Evolutionary conservation across 1,140 invertebrate species (phyloP), one percentile per base, ranked within the genome.

Genomic region (Brachionus asplanchnoidis): DNA sequence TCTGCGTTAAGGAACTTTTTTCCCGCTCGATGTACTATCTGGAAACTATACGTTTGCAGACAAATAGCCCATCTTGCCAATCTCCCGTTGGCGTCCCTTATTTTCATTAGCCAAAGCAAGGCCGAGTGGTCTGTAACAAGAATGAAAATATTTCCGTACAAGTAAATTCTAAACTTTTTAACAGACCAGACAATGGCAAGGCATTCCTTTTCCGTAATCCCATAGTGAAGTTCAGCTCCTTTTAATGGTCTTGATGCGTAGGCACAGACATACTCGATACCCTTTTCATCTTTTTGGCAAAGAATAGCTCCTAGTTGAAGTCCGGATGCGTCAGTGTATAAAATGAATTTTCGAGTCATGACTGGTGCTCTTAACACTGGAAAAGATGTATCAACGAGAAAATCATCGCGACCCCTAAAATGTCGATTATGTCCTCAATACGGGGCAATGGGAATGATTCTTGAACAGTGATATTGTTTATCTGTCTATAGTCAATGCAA

Each of bases 31-130:
- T 91, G 89, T 4, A 85, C 85, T 1, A 91, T 86, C 9, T 88
- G 88, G 85, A 88, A 91, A 32, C 89, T 85, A 86, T 89, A 91
- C 83, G 91, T 89, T 86, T 91, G 89, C 32, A 92, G 84, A 85
- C 88, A 87, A 8, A 92, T 40, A 75, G 89, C 85, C 91, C 91
- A 92, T n/a, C 91, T 83, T 2, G 89, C 88, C 44, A 86, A 32
- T 20, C 75, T 28, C 8, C 85, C 87, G 17, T 46, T 60, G 17
- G 83, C 46, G 3, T 85, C 26, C 46, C 84, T 86, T 46, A 46
- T 46, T 46, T 46, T 46, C 44, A 46, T 46, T 46, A 46, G 44
- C 44, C 44, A 46, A 46, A 46, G 44, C 44, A 46, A 46, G 44
- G 44, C 44, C 14, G 44, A 46, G 44, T 46, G 44, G 44, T 46